phyloP scores from a whole-genome alignment of 53 echinoderm and acorn worm species.

The Stichopus horrens region DNA sequence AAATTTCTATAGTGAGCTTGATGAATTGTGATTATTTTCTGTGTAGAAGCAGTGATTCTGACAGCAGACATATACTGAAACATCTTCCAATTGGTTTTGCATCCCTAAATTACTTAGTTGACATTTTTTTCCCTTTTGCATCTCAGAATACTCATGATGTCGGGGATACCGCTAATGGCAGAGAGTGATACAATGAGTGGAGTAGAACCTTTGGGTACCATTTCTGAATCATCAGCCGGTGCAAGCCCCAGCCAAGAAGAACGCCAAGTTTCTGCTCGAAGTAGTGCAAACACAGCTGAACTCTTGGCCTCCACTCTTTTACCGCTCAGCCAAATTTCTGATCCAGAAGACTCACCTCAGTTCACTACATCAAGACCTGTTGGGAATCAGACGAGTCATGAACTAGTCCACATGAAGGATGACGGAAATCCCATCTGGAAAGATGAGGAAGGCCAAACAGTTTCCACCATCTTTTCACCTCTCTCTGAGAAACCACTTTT shows the following conservation, averaged over 20 bases:
- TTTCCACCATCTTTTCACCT: conserved; percentile 38
- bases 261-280: conserved; percentile 6
- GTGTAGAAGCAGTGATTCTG: neutral
- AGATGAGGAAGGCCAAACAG: conserved; percentile 30
- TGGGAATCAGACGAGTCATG: neutral
- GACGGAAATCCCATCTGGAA: neutral
- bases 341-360: conserved; percentile 18
- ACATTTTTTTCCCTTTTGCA: no score
- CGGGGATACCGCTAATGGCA: conserved; percentile 24
- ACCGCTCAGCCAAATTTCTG: neutral
- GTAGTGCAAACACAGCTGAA: conserved; percentile 8
- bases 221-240: conserved; percentile 60
- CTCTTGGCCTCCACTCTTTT: conserved; percentile 12
- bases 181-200: conserved; percentile 78
- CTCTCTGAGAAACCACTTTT: conserved; percentile 5
- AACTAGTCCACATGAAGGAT: neutral
- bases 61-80: neutral
- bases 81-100: no score
- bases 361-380: neutral
- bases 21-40: no score
- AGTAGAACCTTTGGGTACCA: conserved; percentile 73
- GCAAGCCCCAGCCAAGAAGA: conserved; percentile 40
- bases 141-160: neutral
- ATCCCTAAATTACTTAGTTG: no score
- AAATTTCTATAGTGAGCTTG: no score